Conservation (phyloP, 2,797 vertebrate species). For the Tenualosa thibaudeaui region DNA sequence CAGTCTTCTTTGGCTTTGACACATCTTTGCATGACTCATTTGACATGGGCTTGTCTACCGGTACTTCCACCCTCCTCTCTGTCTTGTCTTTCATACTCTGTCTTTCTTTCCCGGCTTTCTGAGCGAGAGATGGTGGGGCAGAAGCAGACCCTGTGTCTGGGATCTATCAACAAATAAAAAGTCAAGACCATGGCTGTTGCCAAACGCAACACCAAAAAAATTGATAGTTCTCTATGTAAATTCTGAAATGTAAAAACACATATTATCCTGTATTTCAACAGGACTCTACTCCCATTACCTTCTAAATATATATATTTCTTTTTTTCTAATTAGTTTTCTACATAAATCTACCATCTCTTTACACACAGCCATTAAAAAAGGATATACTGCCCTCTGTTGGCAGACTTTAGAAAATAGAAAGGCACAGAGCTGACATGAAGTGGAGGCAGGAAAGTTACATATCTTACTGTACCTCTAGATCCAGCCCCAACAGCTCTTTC, state of each 20-base stretch:
- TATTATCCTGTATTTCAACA: background rate
- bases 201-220: background rate
- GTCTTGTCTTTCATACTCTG: constrained; percentile 11
- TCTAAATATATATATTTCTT: no score
- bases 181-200: background rate
- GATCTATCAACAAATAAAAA: constrained; percentile 13
- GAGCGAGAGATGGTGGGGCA: constrained; percentile 23
- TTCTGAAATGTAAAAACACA: background rate
- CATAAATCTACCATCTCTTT: background rate
- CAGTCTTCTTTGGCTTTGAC: constrained; percentile 51
- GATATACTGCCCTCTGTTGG: constrained; percentile 69
- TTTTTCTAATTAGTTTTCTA: no score
- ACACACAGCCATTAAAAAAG: background rate
- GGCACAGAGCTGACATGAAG: background rate
- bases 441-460: background rate
- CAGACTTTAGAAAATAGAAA: background rate
- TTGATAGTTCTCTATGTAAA: background rate
- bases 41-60: background rate
- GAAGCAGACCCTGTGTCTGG: constrained; percentile 27
- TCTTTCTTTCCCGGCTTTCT: background rate
- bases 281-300: background rate
- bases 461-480: constrained; percentile 59
- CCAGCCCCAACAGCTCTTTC: constrained; percentile 67
- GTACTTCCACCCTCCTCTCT: constrained; percentile 8
- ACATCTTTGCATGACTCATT: constrained; percentile 23